Evolutionary conservation across 2,797 vertebrate species (phyloP).

Genomic region (Acanthornis magna): DNA sequence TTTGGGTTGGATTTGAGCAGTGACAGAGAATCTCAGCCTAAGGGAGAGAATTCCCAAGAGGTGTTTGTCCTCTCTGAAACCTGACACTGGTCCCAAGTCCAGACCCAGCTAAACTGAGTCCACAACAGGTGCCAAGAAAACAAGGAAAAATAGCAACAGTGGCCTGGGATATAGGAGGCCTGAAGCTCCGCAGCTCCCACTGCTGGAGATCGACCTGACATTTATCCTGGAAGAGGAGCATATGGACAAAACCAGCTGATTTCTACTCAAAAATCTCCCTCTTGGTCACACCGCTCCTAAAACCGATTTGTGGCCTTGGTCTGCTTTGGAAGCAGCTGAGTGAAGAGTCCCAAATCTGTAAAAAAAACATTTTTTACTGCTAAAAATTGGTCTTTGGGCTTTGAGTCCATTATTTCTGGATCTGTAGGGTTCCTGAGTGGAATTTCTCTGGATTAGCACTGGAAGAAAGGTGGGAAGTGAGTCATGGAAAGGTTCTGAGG

Average conservation of each 20-base stretch:
- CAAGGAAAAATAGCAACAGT: neutral
- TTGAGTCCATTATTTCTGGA: neutral
- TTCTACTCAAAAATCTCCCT: neutral
- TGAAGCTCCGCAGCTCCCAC: neutral
- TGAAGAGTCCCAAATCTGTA: neutral
- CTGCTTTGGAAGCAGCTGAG: neutral
- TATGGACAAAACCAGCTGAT: accelerated
- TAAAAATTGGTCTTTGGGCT: neutral
- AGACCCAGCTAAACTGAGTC: neutral
- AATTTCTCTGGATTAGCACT: neutral
- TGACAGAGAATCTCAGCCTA: neutral
- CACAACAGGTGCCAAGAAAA: neutral
- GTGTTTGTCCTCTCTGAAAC: neutral
- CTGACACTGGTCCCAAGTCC: neutral
- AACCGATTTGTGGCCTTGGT: accelerated
- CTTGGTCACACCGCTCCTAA: accelerated
- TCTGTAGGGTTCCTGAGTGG: neutral
- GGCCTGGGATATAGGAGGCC: neutral
- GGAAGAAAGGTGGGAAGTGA: neutral
- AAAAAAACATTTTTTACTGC: neutral
- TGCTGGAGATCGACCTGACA: neutral
- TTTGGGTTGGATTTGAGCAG: neutral
- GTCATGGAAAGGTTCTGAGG: neutral
- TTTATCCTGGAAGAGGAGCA: neutral
- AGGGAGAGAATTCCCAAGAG: neutral